Base-by-base conservation (phyloP, 1,140 invertebrate genomes). In the Drosophila repleta region DNA sequence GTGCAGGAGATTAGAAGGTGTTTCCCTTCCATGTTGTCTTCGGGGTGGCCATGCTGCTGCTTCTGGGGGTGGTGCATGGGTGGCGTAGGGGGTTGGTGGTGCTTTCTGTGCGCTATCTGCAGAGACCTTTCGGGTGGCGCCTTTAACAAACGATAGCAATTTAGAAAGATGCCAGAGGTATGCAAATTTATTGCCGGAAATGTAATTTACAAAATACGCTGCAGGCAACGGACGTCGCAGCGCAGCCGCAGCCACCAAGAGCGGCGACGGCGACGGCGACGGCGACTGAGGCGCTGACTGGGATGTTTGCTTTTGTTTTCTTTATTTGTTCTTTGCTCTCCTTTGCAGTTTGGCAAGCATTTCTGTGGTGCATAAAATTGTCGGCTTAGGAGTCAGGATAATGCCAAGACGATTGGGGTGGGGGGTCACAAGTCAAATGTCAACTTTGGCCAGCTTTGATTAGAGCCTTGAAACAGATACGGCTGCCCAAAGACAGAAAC, bases 161-260 rank as follows among this genome's bases (percentile, higher is more conserved):
- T 89, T 89, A 84, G 84, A 89, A 79, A 90, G 84, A 90, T 91
- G 90, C 89, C 90, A 91, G 85, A 91, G 90, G 90, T 91, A 91
- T 91, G 90, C 90, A 91, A 91, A 91, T 91, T 91, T 91, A 91
- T 91, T 90, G 90, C 87, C 90, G 90, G 90, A 91, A 91, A 91
- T 91, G 90, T 91, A 91, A 91, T 91, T 90, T 91, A 91, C 90
- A 76, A 91, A 91, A 90, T 82, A 88, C 83, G 90, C 90, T 90
- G 76, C 70, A 75, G 76, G 90, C 76, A 35, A 18, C 15, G 49
- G 11, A 52, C 60, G 74, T 65, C 74, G 51, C 39, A 17, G 39
- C n/a, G 4, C 39, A 41, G 39, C 13, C n/a, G 5, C 32, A 39
- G 32, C 26, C 10, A 35, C 64, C n/a, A n/a, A n/a, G n/a, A 82